Conservation (phyloP, 2,113 vertebrate species). For the Cairina moschata region DNA sequence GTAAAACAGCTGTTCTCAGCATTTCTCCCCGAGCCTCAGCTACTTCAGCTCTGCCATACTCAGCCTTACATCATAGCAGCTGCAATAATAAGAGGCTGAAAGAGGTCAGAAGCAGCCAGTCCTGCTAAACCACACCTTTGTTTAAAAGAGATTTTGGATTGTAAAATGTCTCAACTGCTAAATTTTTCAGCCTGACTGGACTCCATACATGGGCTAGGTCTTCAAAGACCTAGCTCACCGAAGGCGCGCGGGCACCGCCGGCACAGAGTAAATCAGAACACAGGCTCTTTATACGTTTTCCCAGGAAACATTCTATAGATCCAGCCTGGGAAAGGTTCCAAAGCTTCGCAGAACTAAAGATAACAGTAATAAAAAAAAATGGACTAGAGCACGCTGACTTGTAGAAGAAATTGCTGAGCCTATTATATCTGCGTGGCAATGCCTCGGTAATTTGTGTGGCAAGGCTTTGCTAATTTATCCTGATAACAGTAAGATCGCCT, state of each 20-base stretch:
- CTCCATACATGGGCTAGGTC: constrained; percentile 54
- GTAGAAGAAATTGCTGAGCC: constrained; percentile 43
- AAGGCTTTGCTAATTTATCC: constrained; percentile 26
- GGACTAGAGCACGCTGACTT: constrained; percentile 51
- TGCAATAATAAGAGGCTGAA: constrained; percentile 48
- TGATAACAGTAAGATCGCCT: constrained; percentile 3
- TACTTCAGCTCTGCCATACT: constrained; percentile 29
- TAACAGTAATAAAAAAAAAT: constrained; percentile 65
- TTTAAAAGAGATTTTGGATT: constrained; percentile 56
- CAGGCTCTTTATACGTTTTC: constrained; percentile 75
- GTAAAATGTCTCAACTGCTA: constrained; percentile 41
- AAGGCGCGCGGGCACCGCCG: constrained; percentile 52
- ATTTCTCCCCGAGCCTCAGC: constrained; percentile 39
- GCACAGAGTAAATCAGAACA: constrained; percentile 59
- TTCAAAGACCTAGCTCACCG: constrained; percentile 41
- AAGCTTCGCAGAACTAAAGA: constrained; percentile 71
- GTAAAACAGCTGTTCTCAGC: constrained; percentile 72
- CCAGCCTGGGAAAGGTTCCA: constrained; percentile 76
- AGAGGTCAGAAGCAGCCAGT: constrained; percentile 47
- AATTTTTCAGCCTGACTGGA: constrained; percentile 55
- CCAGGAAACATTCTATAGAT: constrained; percentile 74
- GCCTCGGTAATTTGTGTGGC: background rate
- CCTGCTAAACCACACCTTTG: constrained; percentile 60
- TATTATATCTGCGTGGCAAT: constrained; percentile 4
- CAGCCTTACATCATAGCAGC: constrained; percentile 64